A percentile compares a stretch with the other conserved stretches of the same genome.
These are phyloP conservation scores for Homarus americanus DNA, from an alignment of 1,140 invertebrate genomes.

Conservation along the genomic window DNA sequence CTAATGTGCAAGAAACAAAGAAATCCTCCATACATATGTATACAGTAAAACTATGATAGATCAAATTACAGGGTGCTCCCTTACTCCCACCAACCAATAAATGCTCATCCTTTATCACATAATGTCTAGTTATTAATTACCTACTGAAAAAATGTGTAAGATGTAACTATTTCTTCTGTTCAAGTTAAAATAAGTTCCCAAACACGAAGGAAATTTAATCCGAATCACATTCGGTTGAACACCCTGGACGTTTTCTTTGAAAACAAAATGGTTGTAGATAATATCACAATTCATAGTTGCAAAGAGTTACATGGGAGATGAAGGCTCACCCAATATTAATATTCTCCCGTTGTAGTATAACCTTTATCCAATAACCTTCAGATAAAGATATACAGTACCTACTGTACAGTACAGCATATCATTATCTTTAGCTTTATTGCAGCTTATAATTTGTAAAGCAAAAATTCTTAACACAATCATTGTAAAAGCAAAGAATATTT, in stretches of 20 bases:
- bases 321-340: background rate
- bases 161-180: background rate
- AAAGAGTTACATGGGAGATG: background rate
- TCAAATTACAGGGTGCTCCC: background rate
- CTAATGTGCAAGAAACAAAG: background rate
- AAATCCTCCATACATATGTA: background rate
- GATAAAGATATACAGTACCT: slow-evolving; percentile 12
- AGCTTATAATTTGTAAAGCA: background rate
- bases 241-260: slow-evolving; percentile 17
- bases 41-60: background rate
- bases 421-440: background rate
- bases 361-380: background rate
- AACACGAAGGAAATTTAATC: slow-evolving; percentile 1
- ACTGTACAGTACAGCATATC: background rate
- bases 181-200: background rate
- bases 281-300: background rate
- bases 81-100: background rate
- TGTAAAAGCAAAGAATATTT: slow-evolving; percentile 51
- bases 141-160: background rate
- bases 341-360: background rate
- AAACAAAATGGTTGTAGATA: slow-evolving; percentile 6
- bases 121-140: background rate
- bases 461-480: slow-evolving; percentile 12
- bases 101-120: background rate
- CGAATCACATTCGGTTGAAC: slow-evolving; percentile 4